Base-by-base conservation (phyloP, 1,140 invertebrate genomes). In the Drosophila varians region DNA sequence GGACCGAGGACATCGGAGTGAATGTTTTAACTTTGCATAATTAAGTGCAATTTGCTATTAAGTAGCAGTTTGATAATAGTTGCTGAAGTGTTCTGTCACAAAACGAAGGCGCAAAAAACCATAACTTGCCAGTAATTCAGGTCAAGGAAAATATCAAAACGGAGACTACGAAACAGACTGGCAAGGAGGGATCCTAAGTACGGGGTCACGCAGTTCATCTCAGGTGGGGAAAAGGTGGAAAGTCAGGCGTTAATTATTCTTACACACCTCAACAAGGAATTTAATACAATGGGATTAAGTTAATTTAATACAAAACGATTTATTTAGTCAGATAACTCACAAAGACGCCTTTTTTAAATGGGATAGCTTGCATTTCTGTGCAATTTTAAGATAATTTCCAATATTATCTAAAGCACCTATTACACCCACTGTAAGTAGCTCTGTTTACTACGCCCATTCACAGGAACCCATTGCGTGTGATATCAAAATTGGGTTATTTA, bases 71-170 rank as follows among this genome's bases (percentile, higher is more conserved):
- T 23, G 46, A 40, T 69, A 72, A 62, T 51, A 72, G 43, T 38
- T 54, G 16, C 31, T 25, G 38, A 16, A 43, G 3, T 11, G 31
- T 26, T 48, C 6, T 42, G 19, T 19, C 18, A 25, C n/a, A 16
- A 18, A n/a, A 16, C 12, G 21, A 25, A 38, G 23, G 42, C 19
- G 48, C 25, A 48, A 60, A 47, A n/a, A 46, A 12, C 61, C 42
- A 76, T 75, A 69, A 76, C 72, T 73, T 42, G 43, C 46, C 58
- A 76, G 64, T 49, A 71, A 87, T 87, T 87, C 28, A 62, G 82
- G 82, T 77, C 82, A 87, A 87, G 82, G 77, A 87, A 87, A 87
- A 58, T 77, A 80, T 80, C 73, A 87, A 86, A 66, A 65, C 51
- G 48, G 43, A 64, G 58, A 66, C 57, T 64, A n/a, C 48, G 55